Evolutionary conservation across 2,888 invertebrate genomes (phyloP).

Genomic region (Orchestes rusci): DNA sequence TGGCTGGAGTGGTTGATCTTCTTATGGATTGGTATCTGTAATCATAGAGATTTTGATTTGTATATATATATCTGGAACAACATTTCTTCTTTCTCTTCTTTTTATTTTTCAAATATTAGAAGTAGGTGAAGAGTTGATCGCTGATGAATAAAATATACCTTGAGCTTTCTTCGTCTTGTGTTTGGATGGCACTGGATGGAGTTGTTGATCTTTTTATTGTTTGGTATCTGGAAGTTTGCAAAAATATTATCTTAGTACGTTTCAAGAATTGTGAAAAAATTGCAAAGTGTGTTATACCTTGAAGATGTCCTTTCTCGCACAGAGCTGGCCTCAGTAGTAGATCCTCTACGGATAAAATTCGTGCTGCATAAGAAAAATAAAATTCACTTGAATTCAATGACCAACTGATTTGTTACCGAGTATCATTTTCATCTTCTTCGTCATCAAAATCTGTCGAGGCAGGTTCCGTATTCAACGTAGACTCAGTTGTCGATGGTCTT

Average conservation of each 20-base stretch:
- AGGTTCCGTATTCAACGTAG: no score
- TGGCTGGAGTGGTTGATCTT: conserved; percentile 3
- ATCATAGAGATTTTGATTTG: no score
- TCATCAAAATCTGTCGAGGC: no score
- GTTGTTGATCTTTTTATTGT: conserved; percentile 29
- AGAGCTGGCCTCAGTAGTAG: conserved; percentile 18
- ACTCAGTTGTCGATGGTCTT: conserved; percentile 47
- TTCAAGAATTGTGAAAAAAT: no score
- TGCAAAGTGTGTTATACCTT: conserved; percentile 9
- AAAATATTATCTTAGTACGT: neutral
- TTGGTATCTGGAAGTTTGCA: conserved; percentile 24
- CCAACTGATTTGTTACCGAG: neutral
- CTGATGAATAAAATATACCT: no score
- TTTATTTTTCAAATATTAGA: no score
- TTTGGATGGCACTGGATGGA: conserved; percentile 12
- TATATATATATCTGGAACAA: no score
- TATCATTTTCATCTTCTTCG: conserved; percentile 15
- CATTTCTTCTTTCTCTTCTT: no score
- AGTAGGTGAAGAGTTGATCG: no score
- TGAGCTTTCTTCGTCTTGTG: no score
- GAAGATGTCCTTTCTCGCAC: conserved; percentile 4
- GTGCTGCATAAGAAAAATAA: conserved; percentile 9
- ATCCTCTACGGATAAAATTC: conserved; percentile 18
- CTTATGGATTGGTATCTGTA: conserved; percentile 1
- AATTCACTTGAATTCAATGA: neutral